phyloP scores from a whole-genome alignment of 53 echinoderm and acorn worm genomes.

The Paracentrotus lividus region DNA sequence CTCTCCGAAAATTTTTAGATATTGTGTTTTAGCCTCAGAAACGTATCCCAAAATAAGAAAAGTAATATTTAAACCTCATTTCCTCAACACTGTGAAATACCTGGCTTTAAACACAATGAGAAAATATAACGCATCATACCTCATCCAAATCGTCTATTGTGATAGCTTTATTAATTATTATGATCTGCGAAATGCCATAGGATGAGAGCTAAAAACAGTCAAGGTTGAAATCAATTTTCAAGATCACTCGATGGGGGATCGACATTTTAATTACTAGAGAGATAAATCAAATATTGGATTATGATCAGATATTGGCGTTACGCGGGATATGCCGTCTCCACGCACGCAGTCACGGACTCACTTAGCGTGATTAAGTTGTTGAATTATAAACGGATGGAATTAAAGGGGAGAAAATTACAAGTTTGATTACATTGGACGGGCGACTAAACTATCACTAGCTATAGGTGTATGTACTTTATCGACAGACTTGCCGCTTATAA shows the following conservation, averaged over 20 bases:
- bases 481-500: neutral
- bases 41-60: no score
- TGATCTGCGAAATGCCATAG: neutral
- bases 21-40: no score
- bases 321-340: neutral
- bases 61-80: no score
- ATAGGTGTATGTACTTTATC: neutral
- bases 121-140: neutral
- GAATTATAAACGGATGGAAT: slow-evolving; percentile 1
- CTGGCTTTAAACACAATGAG: neutral
- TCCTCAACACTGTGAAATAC: no score
- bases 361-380: slow-evolving; percentile 46
- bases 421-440: slow-evolving; percentile 35
- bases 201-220: neutral
- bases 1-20: no score
- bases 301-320: neutral
- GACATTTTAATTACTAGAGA: neutral
- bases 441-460: slow-evolving; percentile 2
- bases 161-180: neutral
- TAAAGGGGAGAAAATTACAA: neutral
- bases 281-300: slow-evolving; percentile 39
- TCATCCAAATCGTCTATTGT: neutral
- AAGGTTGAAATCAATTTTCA: slow-evolving; percentile 49
- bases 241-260: neutral
- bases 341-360: neutral